Conservation (phyloP, 2,113 vertebrate genomes). For the Ursus arctos region DNA sequence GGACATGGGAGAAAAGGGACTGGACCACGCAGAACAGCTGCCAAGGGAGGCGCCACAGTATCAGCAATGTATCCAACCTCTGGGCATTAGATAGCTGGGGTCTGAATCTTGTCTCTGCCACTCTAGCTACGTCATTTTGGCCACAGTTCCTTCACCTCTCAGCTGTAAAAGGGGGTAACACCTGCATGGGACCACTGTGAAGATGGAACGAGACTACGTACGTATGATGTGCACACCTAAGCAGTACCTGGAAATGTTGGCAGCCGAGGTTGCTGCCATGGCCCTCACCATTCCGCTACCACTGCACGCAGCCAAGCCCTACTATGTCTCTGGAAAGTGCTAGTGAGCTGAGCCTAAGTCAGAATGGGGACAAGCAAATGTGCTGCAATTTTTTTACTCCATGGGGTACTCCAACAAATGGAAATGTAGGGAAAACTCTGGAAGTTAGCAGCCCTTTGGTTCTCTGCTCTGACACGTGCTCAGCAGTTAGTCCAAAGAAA, state of each 20-base stretch:
- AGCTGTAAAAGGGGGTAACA: not conserved
- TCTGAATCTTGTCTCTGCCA: not conserved
- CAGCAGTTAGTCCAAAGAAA: not conserved
- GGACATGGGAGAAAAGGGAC: not conserved
- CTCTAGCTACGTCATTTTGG: not conserved
- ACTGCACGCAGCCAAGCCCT: not conserved
- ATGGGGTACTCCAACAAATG: not conserved
- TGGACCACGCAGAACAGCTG: not conserved
- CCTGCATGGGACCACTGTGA: not conserved
- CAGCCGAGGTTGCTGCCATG: not conserved
- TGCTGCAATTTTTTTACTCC: not conserved
- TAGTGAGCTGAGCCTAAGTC: not conserved
- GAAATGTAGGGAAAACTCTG: not conserved
- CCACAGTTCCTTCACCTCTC: not conserved
- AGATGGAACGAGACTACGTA: not conserved
- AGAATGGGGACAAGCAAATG: not conserved
- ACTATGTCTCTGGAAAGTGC: not conserved
- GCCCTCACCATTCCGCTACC: not conserved
- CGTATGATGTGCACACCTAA: not conserved
- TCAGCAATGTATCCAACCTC: not conserved
- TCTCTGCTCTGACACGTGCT: not conserved
- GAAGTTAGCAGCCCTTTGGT: not conserved
- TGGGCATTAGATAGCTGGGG: not conserved
- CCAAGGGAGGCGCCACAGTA: not conserved
- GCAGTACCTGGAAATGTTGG: not conserved